phyloP scores from a whole-genome alignment of 2,797 vertebrate species.

The Aulostomus chinensis region DNA sequence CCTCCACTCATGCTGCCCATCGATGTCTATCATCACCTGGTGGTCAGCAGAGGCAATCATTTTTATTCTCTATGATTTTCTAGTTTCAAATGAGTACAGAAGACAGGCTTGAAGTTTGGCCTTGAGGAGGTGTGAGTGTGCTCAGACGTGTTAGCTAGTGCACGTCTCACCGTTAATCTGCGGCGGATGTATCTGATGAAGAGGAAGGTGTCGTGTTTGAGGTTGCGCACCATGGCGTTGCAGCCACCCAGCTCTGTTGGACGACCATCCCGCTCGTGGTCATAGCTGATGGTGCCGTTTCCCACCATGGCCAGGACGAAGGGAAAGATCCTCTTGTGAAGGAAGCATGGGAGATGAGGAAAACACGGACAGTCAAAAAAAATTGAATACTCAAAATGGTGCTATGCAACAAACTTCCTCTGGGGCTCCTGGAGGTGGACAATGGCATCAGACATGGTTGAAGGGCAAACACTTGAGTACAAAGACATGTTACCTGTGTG shows the following conservation, averaged over 20 bases:
- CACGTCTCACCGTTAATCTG: constrained; percentile 92
- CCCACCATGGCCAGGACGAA: constrained; percentile 94
- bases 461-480: constrained; percentile 6
- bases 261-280: constrained; percentile 91
- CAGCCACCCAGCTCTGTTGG: constrained; percentile 93
- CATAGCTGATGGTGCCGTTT: constrained; percentile 90
- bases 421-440: too few relatives aligned
- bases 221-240: constrained; percentile 92
- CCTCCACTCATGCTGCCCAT: constrained; percentile 94
- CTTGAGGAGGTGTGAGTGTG: too few relatives aligned
- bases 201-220: constrained; percentile 93
- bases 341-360: neutral
- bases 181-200: constrained; percentile 94
- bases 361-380: neutral
- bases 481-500: constrained; percentile 85
- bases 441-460: neutral
- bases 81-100: neutral
- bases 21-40: constrained; percentile 93
- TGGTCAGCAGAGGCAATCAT: too few relatives aligned
- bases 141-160: neutral
- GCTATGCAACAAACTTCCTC: too few relatives aligned
- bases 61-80: neutral
- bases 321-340: constrained; percentile 89
- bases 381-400: neutral
- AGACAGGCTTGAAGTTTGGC: too few relatives aligned